These are phyloP conservation scores for Troglohyphantes excavatus DNA, from an alignment of 2,888 invertebrate species.

Conservation along the genomic window DNA sequence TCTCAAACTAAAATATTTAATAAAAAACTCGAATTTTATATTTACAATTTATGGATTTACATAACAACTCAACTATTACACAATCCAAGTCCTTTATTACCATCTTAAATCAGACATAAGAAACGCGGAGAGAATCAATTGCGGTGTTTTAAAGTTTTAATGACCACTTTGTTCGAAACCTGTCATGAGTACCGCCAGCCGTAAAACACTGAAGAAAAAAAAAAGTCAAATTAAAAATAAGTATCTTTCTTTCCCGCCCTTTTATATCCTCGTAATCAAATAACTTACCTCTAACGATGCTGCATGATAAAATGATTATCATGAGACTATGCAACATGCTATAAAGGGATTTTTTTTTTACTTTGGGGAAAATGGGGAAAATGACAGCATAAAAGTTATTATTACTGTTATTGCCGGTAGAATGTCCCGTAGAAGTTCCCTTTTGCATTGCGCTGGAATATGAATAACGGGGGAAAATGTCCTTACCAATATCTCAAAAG, in stretches of 20 bases:
- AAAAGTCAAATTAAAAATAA: constrained; percentile 29
- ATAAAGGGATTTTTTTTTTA: constrained; percentile 8
- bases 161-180: neutral
- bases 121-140: neutral
- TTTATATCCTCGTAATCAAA: constrained; percentile 10
- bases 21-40: no score
- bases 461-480: constrained; percentile 13
- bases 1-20: no score
- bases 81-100: neutral
- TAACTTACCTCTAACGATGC: constrained; percentile 51
- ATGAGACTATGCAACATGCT: neutral
- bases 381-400: constrained; percentile 27
- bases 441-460: neutral
- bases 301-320: constrained; percentile 20
- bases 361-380: constrained; percentile 10
- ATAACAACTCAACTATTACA: no score
- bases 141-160: neutral
- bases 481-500: constrained; percentile 35
- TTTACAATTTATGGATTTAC: no score
- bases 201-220: neutral
- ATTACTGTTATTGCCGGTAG: constrained; percentile 19
- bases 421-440: neutral
- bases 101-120: neutral
- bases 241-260: neutral
- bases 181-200: neutral